Evolutionary conservation across 2,888 invertebrate genomes (phyloP), one percentile per base, ranked within the genome.

Genomic region (Nezara viridula): DNA sequence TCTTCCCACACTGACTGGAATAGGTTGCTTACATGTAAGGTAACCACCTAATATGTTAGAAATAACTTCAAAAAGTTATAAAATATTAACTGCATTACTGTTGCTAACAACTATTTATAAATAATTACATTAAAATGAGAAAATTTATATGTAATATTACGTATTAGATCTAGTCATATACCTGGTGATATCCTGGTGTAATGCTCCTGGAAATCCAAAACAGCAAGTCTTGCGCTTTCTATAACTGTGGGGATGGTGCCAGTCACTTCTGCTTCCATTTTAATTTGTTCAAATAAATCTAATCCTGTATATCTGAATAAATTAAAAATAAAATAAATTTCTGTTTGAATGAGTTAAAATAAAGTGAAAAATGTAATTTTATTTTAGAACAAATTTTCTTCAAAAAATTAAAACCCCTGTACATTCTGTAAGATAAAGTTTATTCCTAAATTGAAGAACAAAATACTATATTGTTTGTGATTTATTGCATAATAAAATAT

Each of bases 221-320:
- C 94, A 87, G 95, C 95, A 27, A 98, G 94, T 91, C 95, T 95
- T 0, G 95, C 94, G 19, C 95, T 95, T 3, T 93, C 92, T 0
- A 94, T 93, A 40, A 97, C 92, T 12, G 94, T 92, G 0, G 99
- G 99, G 73, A 98, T 93, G 4, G 95, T 95, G 19, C 99, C 99
- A 91, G 95, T 95, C 40, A 99, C 94, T 90, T 96, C 95, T 0
- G 96, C 95, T 90, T 96, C 96, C 91, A 98, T 94, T 91, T 95
- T 95, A 90, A 98, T 94, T 93, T 97, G 96, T 92, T 98, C 98
- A 93, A 97, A 97, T n/a, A 97, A 96, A 92, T 98, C 97, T 90
- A 98, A 94, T 0, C 98, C 99, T 89, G 95, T 93, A 92, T 96
- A 98, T 77, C 88, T 88, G 16, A 12, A 87, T 12, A 60, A 27